Base-by-base conservation (phyloP, 2,797 vertebrate species). In the Melanotaenia parkinsoni region DNA sequence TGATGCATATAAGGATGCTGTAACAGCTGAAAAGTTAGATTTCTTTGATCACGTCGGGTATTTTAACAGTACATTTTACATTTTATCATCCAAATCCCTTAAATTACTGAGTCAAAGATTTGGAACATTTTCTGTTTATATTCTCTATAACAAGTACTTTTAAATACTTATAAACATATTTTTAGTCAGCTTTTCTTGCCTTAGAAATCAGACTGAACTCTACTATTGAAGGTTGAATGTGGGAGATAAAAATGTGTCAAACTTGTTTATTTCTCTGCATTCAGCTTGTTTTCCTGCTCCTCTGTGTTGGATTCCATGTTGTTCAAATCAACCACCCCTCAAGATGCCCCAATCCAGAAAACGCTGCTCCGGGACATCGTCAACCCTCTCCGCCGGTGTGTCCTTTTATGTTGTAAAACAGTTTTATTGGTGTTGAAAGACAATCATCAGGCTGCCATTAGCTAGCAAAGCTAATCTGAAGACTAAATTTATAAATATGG, bases 201-300 rank as follows among this genome's bases (percentile, higher is more conserved):
- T 53, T 24, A 4, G 3, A 18, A 50, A 59, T 33, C 22, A 9
- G 24, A 11, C 20, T 26, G 1, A 22, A 13, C 50, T 10, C 2
- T 43, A 4, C 8, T 18, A 6, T 13, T 18, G 40, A 43, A 16
- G 40, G 40, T 43, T 30, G 28, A 43, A 43, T 14, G 38, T 43
- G 14, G 16, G 40, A 43, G 40, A 18, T 43, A 43, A 43, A 28
- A 43, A 43, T 43, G 14, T 16, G 38, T 40, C 38, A 1, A 22
- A 59, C 16, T 8, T 18, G 37, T 26, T 62, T 50, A 20, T 28
- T 43, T 63, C 1, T 60, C 24, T 64, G 47, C 58, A 24, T 76
- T 65, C 76, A 98, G 97, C 86, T 91, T 98, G 81, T 98, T 98
- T 81, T 96, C 96, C 85, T 97, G 96, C 81, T 96, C 95, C 0